Percentiles rank a stretch among this genome's conserved stretches.
phyloP scores from a whole-genome alignment of 1,140 invertebrate species.

The Epicauta chinensis region DNA sequence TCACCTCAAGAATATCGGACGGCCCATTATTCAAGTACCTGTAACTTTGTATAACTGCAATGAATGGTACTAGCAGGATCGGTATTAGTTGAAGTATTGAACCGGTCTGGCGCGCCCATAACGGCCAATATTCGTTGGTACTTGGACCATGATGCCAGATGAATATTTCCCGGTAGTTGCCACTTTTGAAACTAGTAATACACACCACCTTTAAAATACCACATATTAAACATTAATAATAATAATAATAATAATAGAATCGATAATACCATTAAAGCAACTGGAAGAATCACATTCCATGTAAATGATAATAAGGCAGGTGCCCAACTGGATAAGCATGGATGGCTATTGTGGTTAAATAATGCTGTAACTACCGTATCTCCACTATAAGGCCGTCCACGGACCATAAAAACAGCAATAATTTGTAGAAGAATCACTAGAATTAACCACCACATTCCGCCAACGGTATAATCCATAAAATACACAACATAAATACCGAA shows the following conservation, averaged over 20 bases:
- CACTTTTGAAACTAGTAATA: slow-evolving; percentile 69
- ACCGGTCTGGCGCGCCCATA: slow-evolving; percentile 71
- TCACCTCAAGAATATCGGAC: slow-evolving; percentile 81
- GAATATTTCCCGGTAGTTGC: slow-evolving; percentile 65
- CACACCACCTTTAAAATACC: slow-evolving; percentile 57
- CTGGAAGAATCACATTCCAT: slow-evolving; percentile 81
- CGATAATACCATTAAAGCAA: slow-evolving; percentile 60
- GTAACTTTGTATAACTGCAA: slow-evolving; percentile 75
- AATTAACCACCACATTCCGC: slow-evolving; percentile 81
- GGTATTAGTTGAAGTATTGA: slow-evolving; percentile 70
- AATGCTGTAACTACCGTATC: slow-evolving; percentile 72
- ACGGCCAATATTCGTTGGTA: slow-evolving; percentile 57
- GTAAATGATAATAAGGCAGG: slow-evolving; percentile 73
- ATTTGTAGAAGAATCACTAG: slow-evolving; percentile 70
- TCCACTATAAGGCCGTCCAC: slow-evolving; percentile 76
- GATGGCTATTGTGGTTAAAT: slow-evolving; percentile 47
- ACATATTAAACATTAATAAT: not conserved
- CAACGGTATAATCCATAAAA: slow-evolving; percentile 75
- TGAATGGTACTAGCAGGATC: slow-evolving; percentile 67
- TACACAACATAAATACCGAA: slow-evolving; percentile 78
- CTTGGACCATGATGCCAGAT: slow-evolving; percentile 56
- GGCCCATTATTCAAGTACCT: slow-evolving; percentile 74
- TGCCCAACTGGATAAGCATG: slow-evolving; percentile 51
- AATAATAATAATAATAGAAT: slow-evolving; percentile 4
- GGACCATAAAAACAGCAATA: slow-evolving; percentile 71